Percentiles rank a stretch among this genome's conserved stretches.
Evolutionary conservation across 2,888 invertebrate species (phyloP).

Genomic region (Hermaeophaga mercurialis): DNA sequence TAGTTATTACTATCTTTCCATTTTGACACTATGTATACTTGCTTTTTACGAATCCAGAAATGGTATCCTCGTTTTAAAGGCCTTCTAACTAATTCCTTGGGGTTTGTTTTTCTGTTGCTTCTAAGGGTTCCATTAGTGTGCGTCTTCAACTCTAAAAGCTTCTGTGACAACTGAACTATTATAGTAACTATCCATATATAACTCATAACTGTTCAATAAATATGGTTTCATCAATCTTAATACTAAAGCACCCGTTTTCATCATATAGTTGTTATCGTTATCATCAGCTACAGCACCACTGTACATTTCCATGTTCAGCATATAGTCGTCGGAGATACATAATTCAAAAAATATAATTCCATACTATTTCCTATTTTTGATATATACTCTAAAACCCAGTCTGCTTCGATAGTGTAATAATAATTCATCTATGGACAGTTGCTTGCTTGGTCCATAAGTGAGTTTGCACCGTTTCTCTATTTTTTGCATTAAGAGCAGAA

Average conservation of each 20-base stretch:
- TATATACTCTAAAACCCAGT: conserved; percentile 18
- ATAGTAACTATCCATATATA: conserved; percentile 19
- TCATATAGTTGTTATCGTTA: background rate
- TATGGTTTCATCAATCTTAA: conserved; percentile 13
- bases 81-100: background rate
- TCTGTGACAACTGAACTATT: conserved; percentile 15
- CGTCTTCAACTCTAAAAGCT: conserved; percentile 7
- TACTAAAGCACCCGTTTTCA: conserved; percentile 7
- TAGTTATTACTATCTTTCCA: conserved; percentile 4
- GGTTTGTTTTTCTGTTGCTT: too few relatives aligned
- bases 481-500: too few relatives aligned
- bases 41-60: too few relatives aligned
- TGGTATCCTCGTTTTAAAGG: too few relatives aligned
- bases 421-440: conserved; percentile 19
- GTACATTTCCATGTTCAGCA: conserved; percentile 19
- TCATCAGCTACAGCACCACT: conserved; percentile 6
- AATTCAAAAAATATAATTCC: conserved; percentile 1
- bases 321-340: conserved; percentile 13
- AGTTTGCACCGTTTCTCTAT: conserved; percentile 14
- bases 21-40: too few relatives aligned
- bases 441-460: conserved; percentile 12
- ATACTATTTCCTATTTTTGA: conserved; percentile 20
- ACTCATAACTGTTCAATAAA: conserved; percentile 10
- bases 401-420: conserved; percentile 20
- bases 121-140: too few relatives aligned